Conservation (phyloP, 2,797 vertebrate species). For the Phylloscopus collybita region DNA sequence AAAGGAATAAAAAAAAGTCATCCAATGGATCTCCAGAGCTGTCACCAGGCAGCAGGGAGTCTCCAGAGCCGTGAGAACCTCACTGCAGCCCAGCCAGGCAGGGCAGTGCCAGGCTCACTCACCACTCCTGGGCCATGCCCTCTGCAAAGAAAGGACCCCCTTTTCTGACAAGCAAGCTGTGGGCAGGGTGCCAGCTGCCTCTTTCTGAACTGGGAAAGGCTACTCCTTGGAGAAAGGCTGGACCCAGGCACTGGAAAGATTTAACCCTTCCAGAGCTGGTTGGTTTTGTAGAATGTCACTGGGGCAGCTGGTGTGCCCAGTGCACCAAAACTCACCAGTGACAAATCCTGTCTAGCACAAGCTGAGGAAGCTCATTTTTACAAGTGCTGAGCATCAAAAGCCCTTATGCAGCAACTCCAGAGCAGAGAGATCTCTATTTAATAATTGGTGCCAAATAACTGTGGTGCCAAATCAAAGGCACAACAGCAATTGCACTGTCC, state of each 20-base stretch:
- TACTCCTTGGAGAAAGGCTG: slow-evolving; percentile 7
- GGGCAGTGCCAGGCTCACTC: not conserved
- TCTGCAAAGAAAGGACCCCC: slow-evolving; percentile 17
- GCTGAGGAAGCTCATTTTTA: not conserved
- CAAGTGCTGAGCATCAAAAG: not conserved
- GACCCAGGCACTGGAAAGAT: not conserved
- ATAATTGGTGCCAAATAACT: not conserved
- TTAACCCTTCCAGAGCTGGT: not conserved
- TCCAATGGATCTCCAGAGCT: not conserved
- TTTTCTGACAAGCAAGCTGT: slow-evolving; percentile 27
- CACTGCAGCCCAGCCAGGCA: not conserved
- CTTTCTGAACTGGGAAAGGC: slow-evolving; percentile 20
- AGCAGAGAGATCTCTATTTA: not conserved
- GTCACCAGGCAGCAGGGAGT: not conserved
- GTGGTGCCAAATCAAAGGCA: not conserved
- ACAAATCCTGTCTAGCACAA: not conserved
- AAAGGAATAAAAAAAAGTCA: not conserved
- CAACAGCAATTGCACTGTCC: not conserved
- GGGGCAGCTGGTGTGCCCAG: not conserved
- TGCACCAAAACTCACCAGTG: not conserved
- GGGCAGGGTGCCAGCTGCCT: slow-evolving; percentile 36
- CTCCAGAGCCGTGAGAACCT: slow-evolving; percentile 5
- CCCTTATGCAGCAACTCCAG: not conserved
- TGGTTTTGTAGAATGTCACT: fast-evolving
- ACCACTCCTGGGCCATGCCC: not conserved